Percentiles rank a stretch among this genome's conserved stretches.
phyloP scores from a whole-genome alignment of 1,140 invertebrate genomes.

The Diabrotica virgifera region DNA sequence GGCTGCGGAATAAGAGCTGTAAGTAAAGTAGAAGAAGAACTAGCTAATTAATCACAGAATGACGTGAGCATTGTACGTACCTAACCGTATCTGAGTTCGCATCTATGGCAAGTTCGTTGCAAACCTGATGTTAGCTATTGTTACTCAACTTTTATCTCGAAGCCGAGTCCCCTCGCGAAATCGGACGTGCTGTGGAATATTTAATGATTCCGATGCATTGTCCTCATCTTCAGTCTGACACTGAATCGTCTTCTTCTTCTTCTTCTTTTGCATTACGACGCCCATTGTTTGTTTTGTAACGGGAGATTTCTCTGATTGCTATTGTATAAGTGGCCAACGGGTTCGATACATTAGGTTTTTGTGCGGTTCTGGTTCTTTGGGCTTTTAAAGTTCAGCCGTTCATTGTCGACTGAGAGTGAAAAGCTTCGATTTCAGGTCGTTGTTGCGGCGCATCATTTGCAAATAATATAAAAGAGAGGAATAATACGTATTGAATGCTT shows the following conservation, averaged over 20 bases:
- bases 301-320: constrained; percentile 27
- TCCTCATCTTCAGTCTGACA: constrained; percentile 35
- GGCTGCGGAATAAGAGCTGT: neutral
- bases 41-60: constrained; percentile 36
- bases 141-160: constrained; percentile 34
- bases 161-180: constrained; percentile 37
- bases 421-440: too few relatives aligned
- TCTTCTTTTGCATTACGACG: constrained; percentile 31
- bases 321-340: constrained; percentile 19
- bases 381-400: neutral
- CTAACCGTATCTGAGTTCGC: constrained; percentile 29
- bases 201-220: constrained; percentile 41
- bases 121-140: constrained; percentile 37
- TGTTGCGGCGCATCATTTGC: too few relatives aligned
- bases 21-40: constrained; percentile 29
- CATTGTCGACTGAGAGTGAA: neutral
- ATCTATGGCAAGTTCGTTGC: constrained; percentile 35
- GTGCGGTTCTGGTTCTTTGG: constrained; percentile 5
- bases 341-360: constrained; percentile 18
- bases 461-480: too few relatives aligned
- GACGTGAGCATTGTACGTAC: constrained; percentile 35
- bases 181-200: constrained; percentile 41
- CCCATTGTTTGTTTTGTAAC: constrained; percentile 34
- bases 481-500: too few relatives aligned
- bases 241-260: constrained; percentile 29